Conservation (phyloP, 2,888 invertebrate genomes). For the Pristionchus arcanus region DNA sequence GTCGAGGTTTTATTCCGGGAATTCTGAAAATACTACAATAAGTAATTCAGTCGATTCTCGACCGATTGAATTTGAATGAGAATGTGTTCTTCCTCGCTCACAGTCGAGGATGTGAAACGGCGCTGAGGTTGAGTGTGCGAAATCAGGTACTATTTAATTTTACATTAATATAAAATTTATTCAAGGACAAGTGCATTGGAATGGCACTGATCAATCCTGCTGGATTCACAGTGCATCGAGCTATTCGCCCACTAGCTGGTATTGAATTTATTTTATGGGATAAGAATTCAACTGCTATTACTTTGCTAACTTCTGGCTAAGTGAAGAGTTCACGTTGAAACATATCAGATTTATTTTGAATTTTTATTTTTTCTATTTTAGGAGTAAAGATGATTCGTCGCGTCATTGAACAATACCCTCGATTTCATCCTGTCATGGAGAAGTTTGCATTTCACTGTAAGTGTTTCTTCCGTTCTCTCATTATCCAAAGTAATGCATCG, state of each 20-base stretch:
- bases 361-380: no score
- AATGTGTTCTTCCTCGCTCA: slow-evolving; percentile 13
- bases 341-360: not conserved
- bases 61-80: not conserved
- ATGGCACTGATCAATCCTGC: slow-evolving; percentile 22
- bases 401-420: not conserved
- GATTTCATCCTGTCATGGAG: not conserved
- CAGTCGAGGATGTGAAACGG: slow-evolving; percentile 27
- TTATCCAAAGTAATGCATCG: not conserved
- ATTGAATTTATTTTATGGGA: not conserved
- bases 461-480: not conserved
- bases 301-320: not conserved
- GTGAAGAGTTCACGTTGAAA: not conserved
- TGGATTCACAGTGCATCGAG: slow-evolving; percentile 18
- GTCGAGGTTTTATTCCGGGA: not conserved
- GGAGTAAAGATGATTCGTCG: not conserved
- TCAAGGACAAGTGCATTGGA: not conserved
- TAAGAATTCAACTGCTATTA: not conserved
- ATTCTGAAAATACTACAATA: not conserved
- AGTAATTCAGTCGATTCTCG: not conserved
- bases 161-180: not conserved
- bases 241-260: slow-evolving; percentile 9
- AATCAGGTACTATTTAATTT: not conserved
- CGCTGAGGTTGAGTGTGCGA: not conserved
- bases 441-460: not conserved